Conservation (phyloP, 2,888 invertebrate species). For the Lasioglossum vierecki region DNA sequence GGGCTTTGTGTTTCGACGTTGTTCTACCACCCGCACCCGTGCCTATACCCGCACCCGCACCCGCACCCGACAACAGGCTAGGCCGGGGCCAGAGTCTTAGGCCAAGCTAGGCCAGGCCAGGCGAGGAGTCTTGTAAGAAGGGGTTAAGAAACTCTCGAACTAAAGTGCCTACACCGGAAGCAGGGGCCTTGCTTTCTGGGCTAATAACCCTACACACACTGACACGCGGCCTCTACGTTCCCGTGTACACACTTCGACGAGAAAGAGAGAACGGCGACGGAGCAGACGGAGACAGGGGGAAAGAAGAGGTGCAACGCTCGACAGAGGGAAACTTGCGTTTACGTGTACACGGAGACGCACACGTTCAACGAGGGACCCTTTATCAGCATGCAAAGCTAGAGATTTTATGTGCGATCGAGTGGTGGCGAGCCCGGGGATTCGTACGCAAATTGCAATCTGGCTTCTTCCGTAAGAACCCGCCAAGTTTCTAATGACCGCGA, state of each 20-base stretch:
- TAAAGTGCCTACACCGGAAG: conserved; percentile 83
- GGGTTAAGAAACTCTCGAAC: conserved; percentile 84
- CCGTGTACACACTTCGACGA: conserved; percentile 69
- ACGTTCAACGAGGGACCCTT: conserved; percentile 59
- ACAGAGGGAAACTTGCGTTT: conserved; percentile 47
- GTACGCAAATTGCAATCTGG: conserved; percentile 75
- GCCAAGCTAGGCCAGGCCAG: conserved; percentile 68
- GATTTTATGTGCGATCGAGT: conserved; percentile 80
- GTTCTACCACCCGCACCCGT: conserved; percentile 74
- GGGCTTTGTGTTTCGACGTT: conserved; percentile 47
- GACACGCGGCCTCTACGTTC: conserved; percentile 78
- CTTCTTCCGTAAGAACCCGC: conserved; percentile 56
- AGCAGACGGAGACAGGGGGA: conserved; percentile 20
- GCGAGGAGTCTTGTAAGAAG: conserved; percentile 77
- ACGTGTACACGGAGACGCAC: conserved; percentile 44
- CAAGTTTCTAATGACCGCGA: neutral
- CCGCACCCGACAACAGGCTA: conserved; percentile 72
- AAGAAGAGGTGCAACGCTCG: conserved; percentile 46
- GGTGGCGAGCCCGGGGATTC: conserved; percentile 69
- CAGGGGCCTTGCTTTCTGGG: conserved; percentile 84
- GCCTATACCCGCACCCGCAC: conserved; percentile 49
- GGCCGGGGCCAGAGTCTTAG: conserved; percentile 69
- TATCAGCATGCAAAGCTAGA: conserved; percentile 79
- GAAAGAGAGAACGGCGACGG: conserved; percentile 13
- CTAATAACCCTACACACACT: conserved; percentile 84